Conservation (phyloP, 2,113 vertebrate genomes). For the Naja naja region DNA sequence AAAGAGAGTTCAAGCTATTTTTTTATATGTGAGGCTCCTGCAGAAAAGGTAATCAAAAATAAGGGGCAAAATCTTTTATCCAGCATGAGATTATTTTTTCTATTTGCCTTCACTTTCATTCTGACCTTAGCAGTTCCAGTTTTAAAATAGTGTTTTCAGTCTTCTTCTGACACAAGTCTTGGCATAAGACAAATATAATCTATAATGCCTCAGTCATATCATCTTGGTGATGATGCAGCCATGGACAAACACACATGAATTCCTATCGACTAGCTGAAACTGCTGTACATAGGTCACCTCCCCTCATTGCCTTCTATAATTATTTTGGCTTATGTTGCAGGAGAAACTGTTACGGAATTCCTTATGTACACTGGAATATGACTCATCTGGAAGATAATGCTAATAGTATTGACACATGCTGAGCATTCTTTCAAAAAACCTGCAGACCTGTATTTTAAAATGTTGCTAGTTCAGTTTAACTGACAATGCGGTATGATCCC, state of each 20-base stretch:
- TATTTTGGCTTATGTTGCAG: background rate
- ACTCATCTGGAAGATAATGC: background rate
- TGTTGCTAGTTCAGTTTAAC: background rate
- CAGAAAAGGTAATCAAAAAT: background rate
- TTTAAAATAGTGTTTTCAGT: background rate
- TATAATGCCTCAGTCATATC: background rate
- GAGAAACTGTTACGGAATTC: background rate
- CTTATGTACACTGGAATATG: background rate
- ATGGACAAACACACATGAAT: background rate
- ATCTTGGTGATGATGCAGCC: background rate
- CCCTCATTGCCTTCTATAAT: background rate
- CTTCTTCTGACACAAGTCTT: background rate
- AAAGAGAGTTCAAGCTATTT: background rate
- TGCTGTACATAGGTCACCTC: background rate
- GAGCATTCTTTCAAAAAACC: background rate
- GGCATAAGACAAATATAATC: background rate
- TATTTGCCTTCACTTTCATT: background rate
- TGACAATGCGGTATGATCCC: background rate
- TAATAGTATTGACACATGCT: background rate
- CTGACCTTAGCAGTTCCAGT: background rate
- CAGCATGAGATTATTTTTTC: background rate
- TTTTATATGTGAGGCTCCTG: background rate
- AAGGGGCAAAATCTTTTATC: background rate
- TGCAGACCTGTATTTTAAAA: background rate
- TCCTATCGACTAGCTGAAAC: background rate